A percentile compares a stretch with the other conserved stretches of the same genome.
Conservation (phyloP, 2,888 invertebrate genomes). For the Bombylius major region DNA sequence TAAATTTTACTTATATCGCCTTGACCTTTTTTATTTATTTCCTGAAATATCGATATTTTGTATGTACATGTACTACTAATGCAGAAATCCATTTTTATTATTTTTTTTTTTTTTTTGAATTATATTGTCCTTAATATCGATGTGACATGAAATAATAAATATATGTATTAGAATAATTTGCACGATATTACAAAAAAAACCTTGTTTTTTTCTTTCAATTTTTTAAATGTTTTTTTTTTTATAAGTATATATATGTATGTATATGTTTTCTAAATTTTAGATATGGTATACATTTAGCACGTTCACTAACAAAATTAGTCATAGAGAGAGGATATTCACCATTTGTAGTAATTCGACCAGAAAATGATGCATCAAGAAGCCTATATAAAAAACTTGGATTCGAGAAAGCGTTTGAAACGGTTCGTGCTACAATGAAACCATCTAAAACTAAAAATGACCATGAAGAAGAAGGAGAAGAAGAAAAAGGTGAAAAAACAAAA, state of each 20-base stretch:
- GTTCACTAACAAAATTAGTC: slow-evolving; percentile 51
- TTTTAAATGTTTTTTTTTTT: neutral
- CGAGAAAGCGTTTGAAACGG: slow-evolving; percentile 64
- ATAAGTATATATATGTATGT: no score
- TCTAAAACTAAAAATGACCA: slow-evolving; percentile 16
- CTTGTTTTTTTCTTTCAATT: no score
- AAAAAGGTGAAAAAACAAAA: neutral
- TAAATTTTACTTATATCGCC: no score
- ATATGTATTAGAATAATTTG: no score
- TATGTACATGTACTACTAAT: no score
- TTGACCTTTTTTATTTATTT: no score
- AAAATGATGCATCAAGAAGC: slow-evolving; percentile 74
- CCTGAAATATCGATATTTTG: no score
- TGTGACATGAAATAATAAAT: no score
- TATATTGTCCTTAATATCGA: no score
- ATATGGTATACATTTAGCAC: slow-evolving; percentile 61
- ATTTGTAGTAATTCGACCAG: slow-evolving; percentile 76
- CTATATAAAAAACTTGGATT: slow-evolving; percentile 75
- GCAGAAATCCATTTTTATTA: no score
- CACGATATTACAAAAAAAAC: no score
- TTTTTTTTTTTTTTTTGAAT: no score
- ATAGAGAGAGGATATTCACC: slow-evolving; percentile 66
- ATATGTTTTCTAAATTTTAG: slow-evolving; percentile 17
- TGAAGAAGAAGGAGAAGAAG: slow-evolving; percentile 2
- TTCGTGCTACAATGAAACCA: slow-evolving; percentile 63